These are phyloP conservation scores for Xestoiulus laeticollis DNA, from an alignment of 2,888 invertebrate species.

Conservation along the genomic window DNA sequence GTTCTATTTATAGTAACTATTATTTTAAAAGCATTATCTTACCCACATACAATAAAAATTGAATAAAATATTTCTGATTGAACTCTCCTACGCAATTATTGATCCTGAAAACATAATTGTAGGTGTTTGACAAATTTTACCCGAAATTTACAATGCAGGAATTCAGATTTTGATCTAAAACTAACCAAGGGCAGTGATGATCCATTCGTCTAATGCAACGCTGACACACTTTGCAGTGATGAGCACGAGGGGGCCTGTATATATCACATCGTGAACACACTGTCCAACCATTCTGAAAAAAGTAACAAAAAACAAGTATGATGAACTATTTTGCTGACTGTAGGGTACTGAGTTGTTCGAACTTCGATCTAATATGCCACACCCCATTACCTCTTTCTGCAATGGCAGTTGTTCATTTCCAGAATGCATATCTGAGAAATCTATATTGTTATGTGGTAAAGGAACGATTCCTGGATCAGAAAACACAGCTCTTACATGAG, in stretches of 20 bases:
- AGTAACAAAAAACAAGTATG: not conserved
- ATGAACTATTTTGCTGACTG: no score
- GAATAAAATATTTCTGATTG: conserved; percentile 91
- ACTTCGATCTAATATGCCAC: no score
- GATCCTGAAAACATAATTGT: conserved; percentile 69
- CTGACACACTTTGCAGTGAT: conserved; percentile 87
- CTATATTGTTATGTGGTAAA: conserved; percentile 72
- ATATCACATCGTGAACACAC: conserved; percentile 83
- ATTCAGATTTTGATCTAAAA: not conserved
- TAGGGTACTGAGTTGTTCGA: no score
- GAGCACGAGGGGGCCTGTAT: conserved; percentile 82
- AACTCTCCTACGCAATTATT: conserved; percentile 93
- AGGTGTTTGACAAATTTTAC: not conserved
- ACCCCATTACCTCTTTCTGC: conserved; percentile 51
- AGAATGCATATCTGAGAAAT: conserved; percentile 82
- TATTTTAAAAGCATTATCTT: conserved; percentile 60
- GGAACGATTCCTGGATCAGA: conserved; percentile 91
- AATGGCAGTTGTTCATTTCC: conserved; percentile 61
- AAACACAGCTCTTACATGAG: conserved; percentile 84
- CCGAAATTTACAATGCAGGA: not conserved
- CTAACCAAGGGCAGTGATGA: conserved; percentile 84
- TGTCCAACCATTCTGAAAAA: conserved; percentile 71
- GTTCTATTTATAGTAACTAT: not conserved
- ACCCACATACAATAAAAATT: conserved; percentile 84
- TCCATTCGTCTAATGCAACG: conserved; percentile 83